A percentile compares a stretch with the other conserved stretches of the same genome.
Conservation (phyloP, 2,888 invertebrate species). For the Dryobotodes eremita region DNA sequence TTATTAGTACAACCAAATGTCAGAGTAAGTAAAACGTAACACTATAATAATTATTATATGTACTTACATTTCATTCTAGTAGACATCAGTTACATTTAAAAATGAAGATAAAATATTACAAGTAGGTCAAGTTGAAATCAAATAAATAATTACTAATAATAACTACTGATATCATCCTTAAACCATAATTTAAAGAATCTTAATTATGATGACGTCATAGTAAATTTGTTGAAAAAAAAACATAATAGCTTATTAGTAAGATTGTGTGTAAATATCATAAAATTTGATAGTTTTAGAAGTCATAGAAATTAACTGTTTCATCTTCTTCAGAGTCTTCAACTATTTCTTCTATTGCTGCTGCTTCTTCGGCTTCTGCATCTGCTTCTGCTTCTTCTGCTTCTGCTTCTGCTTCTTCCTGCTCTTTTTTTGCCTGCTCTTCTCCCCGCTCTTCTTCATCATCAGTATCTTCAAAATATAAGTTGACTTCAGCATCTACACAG, state of each 20-base stretch:
- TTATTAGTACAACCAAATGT: constrained; percentile 2
- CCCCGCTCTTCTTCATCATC: constrained; percentile 26
- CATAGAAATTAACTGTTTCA: background rate
- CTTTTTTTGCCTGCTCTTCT: background rate
- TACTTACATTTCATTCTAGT: background rate
- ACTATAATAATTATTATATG: background rate
- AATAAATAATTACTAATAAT: background rate
- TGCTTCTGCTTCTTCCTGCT: background rate
- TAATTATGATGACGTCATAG: background rate
- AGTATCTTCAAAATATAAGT: constrained; percentile 50
- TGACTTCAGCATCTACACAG: constrained; percentile 54
- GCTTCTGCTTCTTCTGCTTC: background rate
- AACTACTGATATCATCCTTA: constrained; percentile 1
- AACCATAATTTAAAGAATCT: background rate
- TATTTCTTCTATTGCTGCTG: background rate
- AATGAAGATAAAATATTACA: background rate
- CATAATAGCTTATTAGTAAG: background rate
- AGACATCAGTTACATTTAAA: background rate
- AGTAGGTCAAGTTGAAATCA: background rate
- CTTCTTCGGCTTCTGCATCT: too few species aligned
- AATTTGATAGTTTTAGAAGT: constrained; percentile 1
- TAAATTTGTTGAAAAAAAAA: constrained; percentile 22
- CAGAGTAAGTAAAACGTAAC: constrained; percentile 2
- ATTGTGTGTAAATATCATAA: background rate
- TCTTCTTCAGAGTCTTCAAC: background rate